Conservation (phyloP, 1,140 invertebrate species). For the Thaumatotibia leucotreta region DNA sequence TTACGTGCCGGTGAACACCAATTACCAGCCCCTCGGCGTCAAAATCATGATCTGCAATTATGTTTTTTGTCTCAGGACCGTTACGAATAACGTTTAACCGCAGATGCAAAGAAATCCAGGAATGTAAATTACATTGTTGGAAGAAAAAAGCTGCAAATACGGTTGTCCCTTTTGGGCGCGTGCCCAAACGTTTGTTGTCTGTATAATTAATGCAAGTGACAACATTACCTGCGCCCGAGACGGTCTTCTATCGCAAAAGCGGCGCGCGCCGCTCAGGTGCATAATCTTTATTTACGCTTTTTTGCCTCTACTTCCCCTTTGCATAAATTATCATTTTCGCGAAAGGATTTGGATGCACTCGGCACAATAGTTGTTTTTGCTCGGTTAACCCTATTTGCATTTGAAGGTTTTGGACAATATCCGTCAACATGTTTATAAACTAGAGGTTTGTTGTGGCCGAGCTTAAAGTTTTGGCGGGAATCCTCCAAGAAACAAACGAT, state of each 20-base stretch:
- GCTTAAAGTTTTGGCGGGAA: conserved; percentile 18
- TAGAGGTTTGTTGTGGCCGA: too few relatives aligned
- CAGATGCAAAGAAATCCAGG: conserved; percentile 27
- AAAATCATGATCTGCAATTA: conserved; percentile 58
- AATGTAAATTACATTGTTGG: conserved; percentile 40
- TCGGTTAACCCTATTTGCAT: neutral
- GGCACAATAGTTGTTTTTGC: neutral
- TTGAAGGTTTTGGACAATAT: neutral
- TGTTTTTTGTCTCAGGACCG: conserved; percentile 19
- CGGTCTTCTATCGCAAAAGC: conserved; percentile 50
- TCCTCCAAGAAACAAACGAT: conserved; percentile 17
- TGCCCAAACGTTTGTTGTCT: conserved; percentile 37
- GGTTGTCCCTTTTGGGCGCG: conserved; percentile 36
- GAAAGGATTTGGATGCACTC: conserved; percentile 20
- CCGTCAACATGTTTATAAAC: neutral
- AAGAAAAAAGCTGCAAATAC: conserved; percentile 35
- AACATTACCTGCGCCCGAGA: conserved; percentile 27
- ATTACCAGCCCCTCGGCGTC: conserved; percentile 42
- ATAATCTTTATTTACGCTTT: conserved; percentile 70
- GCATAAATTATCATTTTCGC: conserved; percentile 69
- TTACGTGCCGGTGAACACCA: conserved; percentile 59
- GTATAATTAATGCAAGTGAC: conserved; percentile 66
- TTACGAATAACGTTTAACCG: neutral
- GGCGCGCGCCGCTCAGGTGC: conserved; percentile 63
- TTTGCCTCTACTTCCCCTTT: conserved; percentile 70